Evolutionary conservation across 2,888 invertebrate species (phyloP), one percentile per base, ranked within the genome.

Genomic region (Clepsis dumicolana): DNA sequence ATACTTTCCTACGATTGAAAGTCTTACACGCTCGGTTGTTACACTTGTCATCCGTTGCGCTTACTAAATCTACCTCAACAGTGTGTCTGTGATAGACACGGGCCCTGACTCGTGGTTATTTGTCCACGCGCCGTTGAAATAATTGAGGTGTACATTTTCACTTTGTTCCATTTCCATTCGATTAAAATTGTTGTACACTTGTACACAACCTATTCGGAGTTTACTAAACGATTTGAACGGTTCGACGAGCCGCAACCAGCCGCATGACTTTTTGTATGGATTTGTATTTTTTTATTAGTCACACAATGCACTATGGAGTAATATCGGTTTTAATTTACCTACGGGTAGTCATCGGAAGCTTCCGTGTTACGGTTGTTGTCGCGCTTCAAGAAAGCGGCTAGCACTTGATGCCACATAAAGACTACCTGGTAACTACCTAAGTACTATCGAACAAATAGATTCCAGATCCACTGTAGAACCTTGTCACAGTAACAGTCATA

Each of bases 131-230:
- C 88, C 85, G 80, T 83, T 81, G 89, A 91, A 93, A 91, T 93
- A 93, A 93, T 93, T 93, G 93, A 93, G 93, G 93, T 93, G 93
- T 92, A 91, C 92, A 93, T 92, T 93, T 93, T 92, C 93, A 92
- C 92, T 92, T 93, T 93, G 92, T 91, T 91, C 92, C 88, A 90
- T 91, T 91, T 93, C 93, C 93, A 91, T 91, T 92, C 92, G 93
- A 93, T 93, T 93, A 92, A 93, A 91, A 93, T 87, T 87, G 91
- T 87, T 90, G 91, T 91, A 92, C 91, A 87, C 89, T 88, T 90
- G 90, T 91, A 91, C 84, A 86, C 87, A 82, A 88, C 89, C 91
- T 90, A 90, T 91, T 91, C 91, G 90, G 89, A 87, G 90, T 90
- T 92, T 92, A 93, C 92, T 92, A 92, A 93, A 91, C 93, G 92